Evolutionary conservation across 2,888 invertebrate genomes (phyloP), one percentile per base, ranked within the genome.

Genomic region (Mystacides longicornis): DNA sequence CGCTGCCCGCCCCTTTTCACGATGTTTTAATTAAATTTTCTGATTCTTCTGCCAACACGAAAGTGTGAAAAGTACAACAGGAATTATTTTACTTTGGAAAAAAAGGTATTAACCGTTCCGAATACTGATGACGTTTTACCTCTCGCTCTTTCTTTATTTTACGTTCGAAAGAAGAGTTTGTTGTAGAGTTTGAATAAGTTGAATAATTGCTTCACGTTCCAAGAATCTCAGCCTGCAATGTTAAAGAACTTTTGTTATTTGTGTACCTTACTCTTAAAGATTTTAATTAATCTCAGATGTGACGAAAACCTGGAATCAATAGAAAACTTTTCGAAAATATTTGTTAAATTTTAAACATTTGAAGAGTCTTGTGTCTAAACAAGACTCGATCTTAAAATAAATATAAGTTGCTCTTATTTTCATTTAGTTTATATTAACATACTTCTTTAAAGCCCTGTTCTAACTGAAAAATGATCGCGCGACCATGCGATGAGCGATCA

Each of bases 61-160:
- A 42, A 23, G 48, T n/a, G n/a, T 22, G 33, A 57, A 57, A 57
- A n/a, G n/a, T n/a, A n/a, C n/a, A n/a, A n/a, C n/a, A n/a, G 43
- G 52, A 57, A 57, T 52, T 45, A 57, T 54, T 55, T 49, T 52
- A 57, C 51, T 51, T 52, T 21, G 27, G 48, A 46, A 49, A 52
- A 57, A 51, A 57, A 54, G 54, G 52, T 49, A 57, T 52, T 55
- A 54, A 57, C 55, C 57, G 55, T 57, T 54, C 31, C 21, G 49
- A 43, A 43, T 23, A 43, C 23, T 43, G 43, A 22, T 49, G 27
- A 43, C 49, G 22, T 3, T 23, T 27, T 5, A 5, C 27, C 27
- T 37, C 16, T 37, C n/a, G 14, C 37, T 37, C 37, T 7, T 37
- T 37, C 37, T 37, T 14, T 37, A n/a, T 37, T 52, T 27, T n/a